Conservation (phyloP, 2,797 vertebrate genomes). For the Amblyopsis hoosieri region DNA sequence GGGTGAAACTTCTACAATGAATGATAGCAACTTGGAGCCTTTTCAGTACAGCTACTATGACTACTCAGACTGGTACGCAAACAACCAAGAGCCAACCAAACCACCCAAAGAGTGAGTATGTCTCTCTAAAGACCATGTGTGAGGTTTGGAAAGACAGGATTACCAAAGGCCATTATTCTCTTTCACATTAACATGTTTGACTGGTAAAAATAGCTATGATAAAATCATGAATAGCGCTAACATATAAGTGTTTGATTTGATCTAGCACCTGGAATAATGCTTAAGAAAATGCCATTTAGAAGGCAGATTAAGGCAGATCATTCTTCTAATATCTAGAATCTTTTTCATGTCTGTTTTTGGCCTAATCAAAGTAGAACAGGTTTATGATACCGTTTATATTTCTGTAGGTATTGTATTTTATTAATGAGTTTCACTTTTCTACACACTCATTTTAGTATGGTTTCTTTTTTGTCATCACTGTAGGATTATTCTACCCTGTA, state of each 20-base stretch:
- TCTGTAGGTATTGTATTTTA: not conserved
- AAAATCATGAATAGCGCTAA: too few relatives aligned
- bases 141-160: too few relatives aligned
- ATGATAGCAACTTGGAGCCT: constrained; percentile 60
- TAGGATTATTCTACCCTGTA: constrained; percentile 79
- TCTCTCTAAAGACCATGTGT: not conserved
- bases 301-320: too few relatives aligned
- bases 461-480: constrained; percentile 25
- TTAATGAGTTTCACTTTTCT: not conserved
- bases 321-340: too few relatives aligned
- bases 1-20: constrained; percentile 60
- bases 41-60: constrained; percentile 70
- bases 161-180: too few relatives aligned
- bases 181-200: too few relatives aligned
- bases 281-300: too few relatives aligned
- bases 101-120: constrained; percentile 85
- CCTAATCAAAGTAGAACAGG: too few relatives aligned
- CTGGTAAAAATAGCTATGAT: too few relatives aligned
- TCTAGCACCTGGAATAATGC: too few relatives aligned
- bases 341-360: too few relatives aligned
- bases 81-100: constrained; percentile 67
- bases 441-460: constrained; percentile 1
- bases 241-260: too few relatives aligned
- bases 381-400: not conserved
- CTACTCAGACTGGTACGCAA: constrained; percentile 82